These are phyloP conservation scores for Frieseomelitta varia DNA, from an alignment of 1,140 invertebrate species.

Conservation along the genomic window DNA sequence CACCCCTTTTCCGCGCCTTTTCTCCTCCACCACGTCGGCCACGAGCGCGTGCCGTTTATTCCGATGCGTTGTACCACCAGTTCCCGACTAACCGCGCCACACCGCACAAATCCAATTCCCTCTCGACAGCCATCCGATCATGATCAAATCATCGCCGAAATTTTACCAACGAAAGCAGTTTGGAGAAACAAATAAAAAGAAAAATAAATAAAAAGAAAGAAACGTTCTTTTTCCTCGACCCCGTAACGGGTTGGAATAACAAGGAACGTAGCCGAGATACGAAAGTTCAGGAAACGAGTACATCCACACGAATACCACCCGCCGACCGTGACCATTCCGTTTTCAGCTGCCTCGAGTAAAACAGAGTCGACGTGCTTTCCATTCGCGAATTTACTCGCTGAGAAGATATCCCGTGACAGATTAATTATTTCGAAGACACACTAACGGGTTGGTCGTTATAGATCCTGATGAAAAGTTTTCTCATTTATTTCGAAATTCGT, in stretches of 20 bases:
- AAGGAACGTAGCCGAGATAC: not conserved
- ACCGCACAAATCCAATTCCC: conserved; percentile 27
- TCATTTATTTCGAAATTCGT: not conserved
- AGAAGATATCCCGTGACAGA: not conserved
- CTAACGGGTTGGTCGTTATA: not conserved
- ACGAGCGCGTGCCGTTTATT: conserved; percentile 19
- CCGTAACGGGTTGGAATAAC: too few species aligned
- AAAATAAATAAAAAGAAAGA: not conserved
- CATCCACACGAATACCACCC: not conserved
- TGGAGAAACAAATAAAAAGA: too few species aligned
- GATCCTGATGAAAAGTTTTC: not conserved
- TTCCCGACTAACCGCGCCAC: not conserved
- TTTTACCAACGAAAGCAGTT: not conserved
- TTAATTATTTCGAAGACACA: not conserved
- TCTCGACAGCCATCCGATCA: not conserved
- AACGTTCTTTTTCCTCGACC: too few species aligned
- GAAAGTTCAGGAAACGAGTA: not conserved
- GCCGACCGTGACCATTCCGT: not conserved
- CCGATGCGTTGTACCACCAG: not conserved
- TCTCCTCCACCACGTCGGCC: not conserved
- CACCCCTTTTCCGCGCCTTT: not conserved
- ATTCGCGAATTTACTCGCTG: not conserved
- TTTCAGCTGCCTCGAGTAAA: not conserved
- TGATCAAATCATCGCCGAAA: not conserved
- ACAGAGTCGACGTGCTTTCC: not conserved